These are phyloP conservation scores for Bursaphelenchus okinawaensis DNA, from an alignment of 2,888 invertebrate species.

Conservation along the genomic window DNA sequence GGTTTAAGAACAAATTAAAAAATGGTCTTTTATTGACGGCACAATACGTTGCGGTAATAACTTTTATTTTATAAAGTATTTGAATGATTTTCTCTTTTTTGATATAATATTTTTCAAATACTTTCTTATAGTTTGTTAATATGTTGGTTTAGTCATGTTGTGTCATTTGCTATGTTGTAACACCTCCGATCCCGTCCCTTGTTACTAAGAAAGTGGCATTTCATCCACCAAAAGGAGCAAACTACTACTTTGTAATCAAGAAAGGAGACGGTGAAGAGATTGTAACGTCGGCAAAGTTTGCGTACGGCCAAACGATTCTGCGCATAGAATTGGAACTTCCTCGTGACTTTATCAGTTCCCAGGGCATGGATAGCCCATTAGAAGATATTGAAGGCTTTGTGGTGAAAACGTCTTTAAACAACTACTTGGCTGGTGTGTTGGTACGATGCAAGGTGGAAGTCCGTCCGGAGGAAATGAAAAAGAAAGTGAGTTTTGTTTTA, in stretches of 20 bases:
- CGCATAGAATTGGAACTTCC: background rate
- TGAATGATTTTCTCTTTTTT: too few relatives aligned
- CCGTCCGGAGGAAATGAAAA: background rate
- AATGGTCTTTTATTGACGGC: too few relatives aligned
- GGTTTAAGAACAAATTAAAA: too few relatives aligned
- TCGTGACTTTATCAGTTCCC: background rate
- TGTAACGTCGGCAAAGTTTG: background rate
- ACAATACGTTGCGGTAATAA: too few relatives aligned
- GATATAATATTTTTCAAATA: too few relatives aligned
- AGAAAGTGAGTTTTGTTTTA: background rate
- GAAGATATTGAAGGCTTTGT: background rate
- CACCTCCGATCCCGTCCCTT: constrained; percentile 42
- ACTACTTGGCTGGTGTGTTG: constrained; percentile 11
- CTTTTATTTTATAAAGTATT: too few relatives aligned
- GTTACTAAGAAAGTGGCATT: constrained; percentile 47
- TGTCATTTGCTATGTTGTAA: constrained; percentile 35
- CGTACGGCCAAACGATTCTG: background rate
- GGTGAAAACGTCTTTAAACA: constrained; percentile 16
- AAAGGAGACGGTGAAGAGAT: constrained; percentile 10
- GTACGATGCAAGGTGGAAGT: background rate
- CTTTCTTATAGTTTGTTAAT: too few relatives aligned
- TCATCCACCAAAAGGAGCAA: constrained; percentile 36
- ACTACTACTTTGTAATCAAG: background rate
- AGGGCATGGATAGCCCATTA: background rate
- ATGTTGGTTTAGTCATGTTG: constrained; percentile 32